Conservation (phyloP, 2,888 invertebrate species). For the Helleia helle region DNA sequence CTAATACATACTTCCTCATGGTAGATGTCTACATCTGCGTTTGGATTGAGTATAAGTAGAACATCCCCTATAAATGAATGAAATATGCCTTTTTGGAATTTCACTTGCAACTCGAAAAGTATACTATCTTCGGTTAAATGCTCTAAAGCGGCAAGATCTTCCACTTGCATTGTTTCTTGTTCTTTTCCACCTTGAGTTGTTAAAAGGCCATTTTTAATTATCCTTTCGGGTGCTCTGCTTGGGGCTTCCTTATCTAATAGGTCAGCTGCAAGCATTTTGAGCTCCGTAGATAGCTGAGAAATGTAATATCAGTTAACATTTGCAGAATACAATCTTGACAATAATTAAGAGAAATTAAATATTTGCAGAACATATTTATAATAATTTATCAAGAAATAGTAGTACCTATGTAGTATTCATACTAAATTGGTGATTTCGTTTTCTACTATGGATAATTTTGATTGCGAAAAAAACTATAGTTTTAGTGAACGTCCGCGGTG, state of each 20-base stretch:
- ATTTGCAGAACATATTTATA: too few species aligned
- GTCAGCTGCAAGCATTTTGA: slow-evolving; percentile 75
- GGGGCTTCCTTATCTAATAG: slow-evolving; percentile 46
- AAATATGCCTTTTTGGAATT: slow-evolving; percentile 78
- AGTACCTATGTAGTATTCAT: too few species aligned
- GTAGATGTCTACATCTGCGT: slow-evolving; percentile 82
- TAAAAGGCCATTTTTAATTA: slow-evolving; percentile 61
- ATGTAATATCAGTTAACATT: too few species aligned
- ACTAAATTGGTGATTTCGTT: too few species aligned
- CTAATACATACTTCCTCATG: slow-evolving; percentile 76
- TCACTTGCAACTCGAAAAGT: slow-evolving; percentile 78
- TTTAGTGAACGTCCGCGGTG: too few species aligned
- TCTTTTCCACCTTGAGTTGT: slow-evolving; percentile 67
- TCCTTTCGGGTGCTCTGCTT: slow-evolving; percentile 55
- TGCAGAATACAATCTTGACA: too few species aligned
- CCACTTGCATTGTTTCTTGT: slow-evolving; percentile 83
- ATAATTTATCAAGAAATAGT: too few species aligned
- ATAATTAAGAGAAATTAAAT: too few species aligned
- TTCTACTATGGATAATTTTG: too few species aligned
- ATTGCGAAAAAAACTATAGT: too few species aligned
- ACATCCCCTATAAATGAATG: slow-evolving; percentile 89
- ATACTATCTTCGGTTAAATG: slow-evolving; percentile 81
- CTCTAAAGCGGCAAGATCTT: slow-evolving; percentile 88
- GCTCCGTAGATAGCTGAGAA: slow-evolving; percentile 79
- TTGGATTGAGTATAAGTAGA: slow-evolving; percentile 85